These are phyloP conservation scores for Pseudomyrmex flavicornis DNA, from an alignment of 1,140 invertebrate species.

Conservation along the genomic window DNA sequence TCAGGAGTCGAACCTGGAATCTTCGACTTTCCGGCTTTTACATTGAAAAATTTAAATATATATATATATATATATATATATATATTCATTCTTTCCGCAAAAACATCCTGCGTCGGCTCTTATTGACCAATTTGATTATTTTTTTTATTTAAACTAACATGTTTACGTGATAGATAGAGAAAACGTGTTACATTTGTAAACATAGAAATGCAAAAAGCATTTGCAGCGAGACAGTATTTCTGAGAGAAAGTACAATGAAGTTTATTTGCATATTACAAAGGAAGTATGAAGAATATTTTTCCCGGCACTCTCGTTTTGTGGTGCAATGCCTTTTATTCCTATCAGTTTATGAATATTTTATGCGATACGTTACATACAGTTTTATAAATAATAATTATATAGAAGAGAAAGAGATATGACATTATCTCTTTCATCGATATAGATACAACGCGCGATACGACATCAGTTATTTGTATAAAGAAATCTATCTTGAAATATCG, in stretches of 20 bases:
- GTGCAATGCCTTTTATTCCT: slow-evolving; percentile 1
- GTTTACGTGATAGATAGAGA: not conserved
- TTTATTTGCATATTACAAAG: slow-evolving; percentile 35
- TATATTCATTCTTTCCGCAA: no score
- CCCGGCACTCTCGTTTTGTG: not conserved
- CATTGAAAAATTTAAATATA: no score
- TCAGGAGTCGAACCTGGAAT: no score
- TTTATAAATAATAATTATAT: not conserved
- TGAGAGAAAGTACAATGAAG: slow-evolving; percentile 26
- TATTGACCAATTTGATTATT: not conserved
- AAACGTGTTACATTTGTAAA: slow-evolving; percentile 12
- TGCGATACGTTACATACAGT: not conserved
- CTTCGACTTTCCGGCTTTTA: no score
- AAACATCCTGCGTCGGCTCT: no score
- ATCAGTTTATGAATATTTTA: slow-evolving; percentile 16
- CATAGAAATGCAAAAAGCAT: slow-evolving; percentile 22
- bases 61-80: no score
- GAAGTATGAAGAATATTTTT: slow-evolving; percentile 15
- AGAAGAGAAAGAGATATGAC: not conserved
- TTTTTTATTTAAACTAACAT: not conserved
- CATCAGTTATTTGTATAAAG: slow-evolving; percentile 23
- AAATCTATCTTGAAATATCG: slow-evolving; percentile 37
- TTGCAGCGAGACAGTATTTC: slow-evolving; percentile 5
- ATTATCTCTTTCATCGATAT: not conserved
- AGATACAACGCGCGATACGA: not conserved